Percentiles rank a stretch among this genome's conserved stretches.
These are phyloP conservation scores for Lagocephalus sceleratus DNA, from an alignment of 2,797 vertebrate species.

Conservation along the genomic window DNA sequence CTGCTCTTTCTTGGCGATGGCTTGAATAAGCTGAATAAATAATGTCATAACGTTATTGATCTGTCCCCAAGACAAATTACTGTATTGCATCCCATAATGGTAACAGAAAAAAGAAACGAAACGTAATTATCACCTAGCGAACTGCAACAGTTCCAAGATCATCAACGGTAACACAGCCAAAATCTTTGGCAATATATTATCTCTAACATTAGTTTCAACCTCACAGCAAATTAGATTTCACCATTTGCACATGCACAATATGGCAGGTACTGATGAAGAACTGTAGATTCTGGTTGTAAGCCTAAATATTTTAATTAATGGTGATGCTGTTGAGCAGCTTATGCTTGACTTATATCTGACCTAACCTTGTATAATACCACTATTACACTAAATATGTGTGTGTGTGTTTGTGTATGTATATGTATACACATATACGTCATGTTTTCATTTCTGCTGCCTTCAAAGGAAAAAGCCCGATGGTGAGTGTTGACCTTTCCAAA, in stretches of 20 bases:
- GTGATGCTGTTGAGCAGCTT: conserved; percentile 42
- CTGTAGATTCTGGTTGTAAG: conserved; percentile 54
- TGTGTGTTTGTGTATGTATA: too few species aligned
- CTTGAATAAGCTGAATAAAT: conserved; percentile 44
- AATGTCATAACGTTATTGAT: conserved; percentile 48
- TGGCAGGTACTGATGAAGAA: conserved; percentile 58
- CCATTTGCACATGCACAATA: conserved; percentile 60
- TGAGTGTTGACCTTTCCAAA: conserved; percentile 30
- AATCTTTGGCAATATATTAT: conserved; percentile 66
- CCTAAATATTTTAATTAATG: conserved; percentile 65
- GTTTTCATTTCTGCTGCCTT: conserved; percentile 31
- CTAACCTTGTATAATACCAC: conserved; percentile 29
- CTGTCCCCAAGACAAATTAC: conserved; percentile 54
- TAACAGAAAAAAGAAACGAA: conserved; percentile 16
- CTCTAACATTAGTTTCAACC: conserved; percentile 60
- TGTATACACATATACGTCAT: too few species aligned
- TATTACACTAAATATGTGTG: conserved; percentile 14
- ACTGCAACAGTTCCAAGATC: conserved; percentile 63
- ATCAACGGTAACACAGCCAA: conserved; percentile 64
- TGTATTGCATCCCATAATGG: conserved; percentile 62
- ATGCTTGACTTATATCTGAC: conserved; percentile 30
- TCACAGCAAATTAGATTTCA: conserved; percentile 22
- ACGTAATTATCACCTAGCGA: conserved; percentile 61
- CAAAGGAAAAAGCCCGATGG: conserved; percentile 14
- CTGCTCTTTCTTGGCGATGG: conserved; percentile 37